Conservation (phyloP, 2,797 vertebrate genomes). For the Dermochelys coriacea region DNA sequence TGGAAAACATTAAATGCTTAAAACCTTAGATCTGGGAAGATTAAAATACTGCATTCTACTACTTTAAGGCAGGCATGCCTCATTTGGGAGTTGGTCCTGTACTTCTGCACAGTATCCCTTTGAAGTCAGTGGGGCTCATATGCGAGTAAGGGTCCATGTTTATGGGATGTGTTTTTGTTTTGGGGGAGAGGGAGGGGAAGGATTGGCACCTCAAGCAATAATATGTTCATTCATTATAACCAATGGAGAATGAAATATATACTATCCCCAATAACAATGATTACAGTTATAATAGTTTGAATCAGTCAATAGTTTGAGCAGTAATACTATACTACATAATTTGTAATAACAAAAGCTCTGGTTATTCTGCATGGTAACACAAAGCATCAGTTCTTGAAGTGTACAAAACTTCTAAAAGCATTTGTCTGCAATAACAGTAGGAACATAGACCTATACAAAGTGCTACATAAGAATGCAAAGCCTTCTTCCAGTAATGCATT, state of each 20-base stretch:
- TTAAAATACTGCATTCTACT: neutral
- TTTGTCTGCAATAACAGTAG: neutral
- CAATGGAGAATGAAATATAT: neutral
- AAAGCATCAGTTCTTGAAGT: neutral
- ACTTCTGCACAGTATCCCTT: neutral
- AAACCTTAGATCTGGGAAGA: neutral
- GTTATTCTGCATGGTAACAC: neutral
- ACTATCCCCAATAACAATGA: neutral
- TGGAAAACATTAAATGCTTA: neutral
- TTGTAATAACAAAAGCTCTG: neutral
- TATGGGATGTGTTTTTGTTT: neutral
- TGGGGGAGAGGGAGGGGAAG: neutral
- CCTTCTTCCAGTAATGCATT: fast-evolving
- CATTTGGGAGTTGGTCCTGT: neutral
- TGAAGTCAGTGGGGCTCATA: neutral
- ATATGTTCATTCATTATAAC: neutral
- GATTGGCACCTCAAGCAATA: neutral
- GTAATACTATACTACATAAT: neutral
- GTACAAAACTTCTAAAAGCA: neutral
- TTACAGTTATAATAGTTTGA: neutral
- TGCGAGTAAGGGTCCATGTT: neutral
- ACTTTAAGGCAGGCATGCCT: neutral
- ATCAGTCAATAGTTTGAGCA: neutral
- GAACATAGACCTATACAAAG: neutral
- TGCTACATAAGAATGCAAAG: neutral